These are phyloP conservation scores for Diplodus sargus DNA, from an alignment of 2,797 vertebrate genomes.

Conservation along the genomic window DNA sequence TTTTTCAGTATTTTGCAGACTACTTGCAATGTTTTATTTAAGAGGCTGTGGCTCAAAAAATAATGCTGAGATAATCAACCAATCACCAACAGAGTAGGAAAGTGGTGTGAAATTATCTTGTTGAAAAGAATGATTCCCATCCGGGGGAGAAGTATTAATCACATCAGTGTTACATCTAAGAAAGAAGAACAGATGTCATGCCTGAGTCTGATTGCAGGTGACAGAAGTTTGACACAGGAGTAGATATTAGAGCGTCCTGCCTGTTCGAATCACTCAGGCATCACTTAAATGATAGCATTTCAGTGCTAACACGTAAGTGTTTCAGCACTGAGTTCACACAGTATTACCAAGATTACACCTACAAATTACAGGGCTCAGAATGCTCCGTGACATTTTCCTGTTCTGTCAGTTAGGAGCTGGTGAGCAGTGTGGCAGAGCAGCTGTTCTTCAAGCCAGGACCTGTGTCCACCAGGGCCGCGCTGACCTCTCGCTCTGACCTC, in stretches of 20 bases:
- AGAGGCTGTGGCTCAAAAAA: not conserved
- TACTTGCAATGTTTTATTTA: not conserved
- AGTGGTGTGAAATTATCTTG: not conserved
- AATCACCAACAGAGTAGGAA: not conserved
- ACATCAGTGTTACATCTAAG: not conserved
- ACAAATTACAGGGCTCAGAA: slow-evolving; percentile 14
- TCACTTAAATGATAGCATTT: slow-evolving; percentile 27
- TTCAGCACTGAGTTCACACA: not conserved
- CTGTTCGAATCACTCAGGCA: slow-evolving; percentile 18
- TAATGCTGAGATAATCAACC: not conserved
- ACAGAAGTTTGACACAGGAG: not conserved
- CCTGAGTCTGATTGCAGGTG: not conserved
- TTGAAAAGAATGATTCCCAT: not conserved
- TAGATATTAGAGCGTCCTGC: slow-evolving; percentile 1
- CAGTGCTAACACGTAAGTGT: slow-evolving; percentile 5
- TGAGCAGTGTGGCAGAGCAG: not conserved
- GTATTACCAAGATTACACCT: not conserved
- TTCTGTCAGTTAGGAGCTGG: slow-evolving; percentile 14
- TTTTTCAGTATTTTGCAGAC: not conserved
- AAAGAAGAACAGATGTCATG: not conserved
- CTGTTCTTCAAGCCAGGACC: not conserved
- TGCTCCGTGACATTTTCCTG: not conserved
- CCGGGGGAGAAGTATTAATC: not conserved
- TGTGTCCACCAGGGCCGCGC: too few relatives aligned
- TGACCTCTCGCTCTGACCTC: not conserved